phyloP scores from a whole-genome alignment of 1,140 invertebrate genomes.

The Agrilus planipennis region DNA sequence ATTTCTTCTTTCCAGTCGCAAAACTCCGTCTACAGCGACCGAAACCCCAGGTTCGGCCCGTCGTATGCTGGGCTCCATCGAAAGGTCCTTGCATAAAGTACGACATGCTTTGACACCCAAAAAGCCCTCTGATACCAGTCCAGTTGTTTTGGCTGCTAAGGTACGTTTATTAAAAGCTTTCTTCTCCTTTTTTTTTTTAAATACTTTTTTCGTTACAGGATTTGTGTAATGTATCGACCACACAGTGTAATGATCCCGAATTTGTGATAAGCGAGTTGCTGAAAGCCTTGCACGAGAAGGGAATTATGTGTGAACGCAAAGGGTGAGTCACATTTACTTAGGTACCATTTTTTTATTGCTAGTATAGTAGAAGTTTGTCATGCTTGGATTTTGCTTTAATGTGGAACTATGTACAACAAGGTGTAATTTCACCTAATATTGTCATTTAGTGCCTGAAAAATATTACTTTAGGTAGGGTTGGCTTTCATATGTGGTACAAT shows the following conservation, averaged over 20 bases:
- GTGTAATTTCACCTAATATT: no score
- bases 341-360: no score
- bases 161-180: constrained; percentile 32
- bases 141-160: constrained; percentile 36
- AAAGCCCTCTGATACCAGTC: constrained; percentile 36
- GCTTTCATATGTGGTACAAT: no score
- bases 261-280: constrained; percentile 49
- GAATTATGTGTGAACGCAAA: constrained; percentile 56
- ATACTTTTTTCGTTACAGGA: constrained; percentile 39
- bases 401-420: no score
- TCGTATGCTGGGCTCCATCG: constrained; percentile 55
- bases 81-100: constrained; percentile 54
- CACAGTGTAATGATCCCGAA: constrained; percentile 51
- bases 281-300: constrained; percentile 50
- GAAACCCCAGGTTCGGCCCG: constrained; percentile 41
- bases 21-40: no score
- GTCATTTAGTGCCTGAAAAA: no score
- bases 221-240: constrained; percentile 62
- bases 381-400: no score
- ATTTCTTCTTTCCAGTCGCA: no score
- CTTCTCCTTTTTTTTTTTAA: background rate
- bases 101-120: constrained; percentile 58
- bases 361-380: no score
- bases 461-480: no score
- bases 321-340: no score